phyloP scores from a whole-genome alignment of 2,888 invertebrate genomes.

The Xestia c-nigrum region DNA sequence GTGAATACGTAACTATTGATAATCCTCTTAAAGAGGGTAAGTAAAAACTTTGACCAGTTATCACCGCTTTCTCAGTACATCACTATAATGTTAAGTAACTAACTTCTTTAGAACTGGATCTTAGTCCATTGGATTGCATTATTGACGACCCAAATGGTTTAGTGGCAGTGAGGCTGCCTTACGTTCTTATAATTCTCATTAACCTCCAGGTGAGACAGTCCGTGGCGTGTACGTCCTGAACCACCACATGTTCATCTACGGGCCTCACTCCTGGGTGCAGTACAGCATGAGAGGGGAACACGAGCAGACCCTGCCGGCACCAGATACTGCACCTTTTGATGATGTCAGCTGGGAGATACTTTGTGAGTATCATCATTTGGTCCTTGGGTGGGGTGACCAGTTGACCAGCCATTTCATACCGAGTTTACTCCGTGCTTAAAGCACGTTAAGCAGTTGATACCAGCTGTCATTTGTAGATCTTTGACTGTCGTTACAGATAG shows the following conservation, averaged over 20 bases:
- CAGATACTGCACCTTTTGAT: slow-evolving; percentile 90
- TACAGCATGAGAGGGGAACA: slow-evolving; percentile 95
- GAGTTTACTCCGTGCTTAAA: too few species aligned
- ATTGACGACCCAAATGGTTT: too few species aligned
- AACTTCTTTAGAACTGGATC: not conserved
- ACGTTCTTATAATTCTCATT: not conserved
- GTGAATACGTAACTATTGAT: slow-evolving; percentile 96
- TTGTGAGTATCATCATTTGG: slow-evolving; percentile 82
- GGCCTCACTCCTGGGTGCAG: slow-evolving; percentile 93
- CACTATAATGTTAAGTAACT: too few species aligned
- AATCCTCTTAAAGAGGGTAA: slow-evolving; percentile 94
- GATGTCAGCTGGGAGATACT: slow-evolving; percentile 93
- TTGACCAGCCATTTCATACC: too few species aligned
- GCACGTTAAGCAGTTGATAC: too few species aligned
- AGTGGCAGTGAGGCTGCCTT: too few species aligned
- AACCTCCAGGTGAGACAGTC: slow-evolving; percentile 85
- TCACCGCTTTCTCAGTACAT: too few species aligned
- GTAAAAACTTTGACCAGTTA: not conserved
- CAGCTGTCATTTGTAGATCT: too few species aligned
- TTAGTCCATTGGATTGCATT: not conserved
- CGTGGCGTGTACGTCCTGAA: slow-evolving; percentile 86
- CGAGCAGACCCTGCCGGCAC: slow-evolving; percentile 90
- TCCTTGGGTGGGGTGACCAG: too few species aligned
- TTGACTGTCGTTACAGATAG: too few species aligned
- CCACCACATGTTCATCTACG: slow-evolving; percentile 93